Base-by-base conservation (phyloP, 2,888 invertebrate species). In the Chymomyza fuscimana region DNA sequence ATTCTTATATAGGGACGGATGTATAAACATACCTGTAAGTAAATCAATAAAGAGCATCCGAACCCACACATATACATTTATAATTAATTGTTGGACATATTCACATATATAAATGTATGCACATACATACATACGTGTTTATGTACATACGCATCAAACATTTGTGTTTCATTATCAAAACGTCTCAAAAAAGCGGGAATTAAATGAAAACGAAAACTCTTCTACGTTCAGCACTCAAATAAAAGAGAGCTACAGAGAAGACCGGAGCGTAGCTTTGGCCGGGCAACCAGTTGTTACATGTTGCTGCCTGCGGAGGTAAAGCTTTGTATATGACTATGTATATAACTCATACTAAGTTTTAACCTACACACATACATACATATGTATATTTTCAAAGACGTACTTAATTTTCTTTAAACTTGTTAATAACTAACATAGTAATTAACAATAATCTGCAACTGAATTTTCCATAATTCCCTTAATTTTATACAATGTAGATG, bases 141-240 rank as follows among this genome's bases (percentile, higher is more conserved):
- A 32, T 32, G 7, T 32, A 32, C 32, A 32, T 5, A 9, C 32
- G 32, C 32, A 32, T 7, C 32, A 32, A 32, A 7, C 32, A 12
- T 46, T 85, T 84, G 78, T 84, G 85, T 82, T 84, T 63, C 87
- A 63, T 46, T 65, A 5, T 69, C 82, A 72, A 0, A 54, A 36
- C 32, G 73, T 74, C 50, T 62, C 64, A 22, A 29, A 19, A 36
- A 12, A 67, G 5, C 9, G 72, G 51, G 2, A 71, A 73, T 54
- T 46, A 46, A 61, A 50, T 79, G 76, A 65, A 52, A 80, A n/a
- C 60, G 67, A 65, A 83, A 79, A 78, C 82, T 88, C 87, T 88
- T 77, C 78, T 88, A 89, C 74, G n/a, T 6, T n/a, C 54, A 63
- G 56, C 12, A 46, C 40, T 46, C 12, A 60, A 29, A 10, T 16